These are phyloP conservation scores for Dicerorhinus sumatrensis DNA, from an alignment of 2,113 vertebrate species.

Conservation along the genomic window DNA sequence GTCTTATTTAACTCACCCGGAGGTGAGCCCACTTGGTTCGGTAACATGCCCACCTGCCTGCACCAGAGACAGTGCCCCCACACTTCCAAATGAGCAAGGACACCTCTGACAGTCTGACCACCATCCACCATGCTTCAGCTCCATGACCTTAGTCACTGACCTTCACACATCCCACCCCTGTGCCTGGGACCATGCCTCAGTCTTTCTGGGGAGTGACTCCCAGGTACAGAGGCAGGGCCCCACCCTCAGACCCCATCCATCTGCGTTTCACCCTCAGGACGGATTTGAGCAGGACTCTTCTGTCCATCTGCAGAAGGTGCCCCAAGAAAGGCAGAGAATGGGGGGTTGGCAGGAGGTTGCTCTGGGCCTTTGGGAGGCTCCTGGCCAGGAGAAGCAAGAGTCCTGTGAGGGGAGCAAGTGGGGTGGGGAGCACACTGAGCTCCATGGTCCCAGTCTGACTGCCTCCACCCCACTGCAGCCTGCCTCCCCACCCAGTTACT, in stretches of 20 bases:
- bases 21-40: no score
- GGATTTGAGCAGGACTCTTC: conserved; percentile 61
- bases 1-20: no score
- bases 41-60: rapidly evolving
- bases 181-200: background rate
- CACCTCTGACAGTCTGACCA: rapidly evolving
- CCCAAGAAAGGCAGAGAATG: conserved; percentile 80
- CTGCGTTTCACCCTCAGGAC: conserved; percentile 74
- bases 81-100: background rate
- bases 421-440: conserved; percentile 45
- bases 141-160: background rate
- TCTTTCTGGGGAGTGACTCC: background rate
- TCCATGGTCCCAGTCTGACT: background rate
- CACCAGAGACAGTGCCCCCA: no score
- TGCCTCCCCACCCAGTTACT: background rate
- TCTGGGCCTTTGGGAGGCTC: background rate
- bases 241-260: rapidly evolving
- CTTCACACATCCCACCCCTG: background rate
- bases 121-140: background rate
- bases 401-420: background rate
- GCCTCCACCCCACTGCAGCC: rapidly evolving
- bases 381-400: conserved; percentile 55
- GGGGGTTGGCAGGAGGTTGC: conserved; percentile 72
- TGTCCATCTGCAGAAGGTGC: conserved; percentile 81
- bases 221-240: rapidly evolving